phyloP scores from a whole-genome alignment of 2,888 invertebrate species.

The Chrysomela aeneicollis region DNA sequence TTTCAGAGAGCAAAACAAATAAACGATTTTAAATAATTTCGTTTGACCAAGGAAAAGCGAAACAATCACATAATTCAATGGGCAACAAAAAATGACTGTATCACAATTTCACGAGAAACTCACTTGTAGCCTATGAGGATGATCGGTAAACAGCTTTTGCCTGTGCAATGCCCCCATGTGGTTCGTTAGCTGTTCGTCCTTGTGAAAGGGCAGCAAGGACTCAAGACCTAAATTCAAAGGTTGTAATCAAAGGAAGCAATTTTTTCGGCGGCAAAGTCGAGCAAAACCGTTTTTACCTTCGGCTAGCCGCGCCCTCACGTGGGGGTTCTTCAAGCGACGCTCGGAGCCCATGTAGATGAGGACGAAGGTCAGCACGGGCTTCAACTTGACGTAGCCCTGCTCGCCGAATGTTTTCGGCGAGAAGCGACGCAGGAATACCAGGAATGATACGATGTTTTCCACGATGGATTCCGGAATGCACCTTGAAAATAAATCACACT shows the following conservation, averaged over 20 bases:
- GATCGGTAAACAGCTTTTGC: conserved; percentile 78
- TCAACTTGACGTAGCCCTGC: conserved; percentile 69
- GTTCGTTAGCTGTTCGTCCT: conserved; percentile 65
- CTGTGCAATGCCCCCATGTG: conserved; percentile 67
- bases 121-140: conserved; percentile 77
- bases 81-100: too few relatives aligned
- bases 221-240: conserved; percentile 79
- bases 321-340: conserved; percentile 81
- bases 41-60: too few relatives aligned
- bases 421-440: conserved; percentile 78
- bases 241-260: too few relatives aligned
- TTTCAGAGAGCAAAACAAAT: too few relatives aligned
- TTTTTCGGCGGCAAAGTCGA: too few relatives aligned
- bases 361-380: conserved; percentile 79
- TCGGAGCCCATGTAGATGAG: conserved; percentile 90
- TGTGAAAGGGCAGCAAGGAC: conserved; percentile 78
- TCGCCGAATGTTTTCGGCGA: conserved; percentile 71
- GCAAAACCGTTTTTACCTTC: conserved; percentile 61
- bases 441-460: conserved; percentile 85
- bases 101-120: too few relatives aligned
- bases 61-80: too few relatives aligned
- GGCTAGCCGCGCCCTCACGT: conserved; percentile 88
- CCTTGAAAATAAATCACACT: conserved; percentile 58
- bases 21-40: too few relatives aligned
- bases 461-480: conserved; percentile 90